Evolutionary conservation across 2,888 invertebrate species (phyloP).

Genomic region (Spicauda simplicius): DNA sequence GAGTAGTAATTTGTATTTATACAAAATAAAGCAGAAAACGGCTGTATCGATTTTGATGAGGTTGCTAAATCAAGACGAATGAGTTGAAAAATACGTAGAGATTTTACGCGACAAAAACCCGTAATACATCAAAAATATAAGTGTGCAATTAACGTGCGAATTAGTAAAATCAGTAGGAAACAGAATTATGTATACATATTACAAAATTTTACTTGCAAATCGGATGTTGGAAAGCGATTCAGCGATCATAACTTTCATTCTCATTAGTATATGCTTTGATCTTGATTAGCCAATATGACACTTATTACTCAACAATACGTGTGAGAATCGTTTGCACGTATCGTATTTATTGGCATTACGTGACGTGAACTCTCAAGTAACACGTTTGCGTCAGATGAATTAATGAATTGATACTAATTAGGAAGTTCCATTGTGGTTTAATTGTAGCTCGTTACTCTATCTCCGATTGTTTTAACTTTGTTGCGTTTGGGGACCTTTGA

Average conservation of each 20-base stretch:
- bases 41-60: no score
- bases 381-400: conserved; percentile 23
- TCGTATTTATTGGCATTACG: conserved; percentile 16
- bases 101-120: no score
- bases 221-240: conserved; percentile 57
- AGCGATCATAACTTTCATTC: conserved; percentile 66
- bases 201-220: conserved; percentile 60
- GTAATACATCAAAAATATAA: no score
- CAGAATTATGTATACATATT: conserved; percentile 25
- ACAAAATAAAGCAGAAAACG: no score
- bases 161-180: conserved; percentile 8
- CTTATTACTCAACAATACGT: not conserved
- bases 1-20: no score
- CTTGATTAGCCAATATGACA: not conserved
- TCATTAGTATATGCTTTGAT: conserved; percentile 42
- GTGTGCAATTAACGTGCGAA: not conserved
- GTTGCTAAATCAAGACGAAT: no score
- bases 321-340: conserved; percentile 7
- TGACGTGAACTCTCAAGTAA: conserved; percentile 20
- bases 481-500: no score
- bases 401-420: conserved; percentile 19
- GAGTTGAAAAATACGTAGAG: no score
- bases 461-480: no score
- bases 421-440: not conserved
- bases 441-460: not conserved